These are phyloP conservation scores for Spea multiplicata DNA, from an alignment of 2,113 vertebrate genomes.

Conservation along the genomic window DNA sequence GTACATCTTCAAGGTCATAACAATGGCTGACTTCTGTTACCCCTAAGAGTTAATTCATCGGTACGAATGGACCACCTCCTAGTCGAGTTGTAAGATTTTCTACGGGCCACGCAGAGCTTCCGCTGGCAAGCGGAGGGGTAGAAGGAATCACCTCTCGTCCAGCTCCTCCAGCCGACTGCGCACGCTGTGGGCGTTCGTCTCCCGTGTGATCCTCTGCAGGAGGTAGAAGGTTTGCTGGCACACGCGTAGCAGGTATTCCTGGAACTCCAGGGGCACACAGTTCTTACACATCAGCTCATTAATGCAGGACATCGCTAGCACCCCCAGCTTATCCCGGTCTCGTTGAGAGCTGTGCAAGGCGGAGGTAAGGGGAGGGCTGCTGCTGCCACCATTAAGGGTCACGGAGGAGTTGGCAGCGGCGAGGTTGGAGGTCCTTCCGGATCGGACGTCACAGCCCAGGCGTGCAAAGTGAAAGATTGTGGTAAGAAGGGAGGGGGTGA, in stretches of 20 bases:
- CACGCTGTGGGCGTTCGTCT: constrained; percentile 88
- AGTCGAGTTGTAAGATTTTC: no score
- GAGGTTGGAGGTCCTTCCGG: constrained; percentile 71
- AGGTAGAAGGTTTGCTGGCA: constrained; percentile 99
- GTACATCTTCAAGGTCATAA: no score
- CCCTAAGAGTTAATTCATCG: no score
- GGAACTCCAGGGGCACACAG: constrained; percentile 97
- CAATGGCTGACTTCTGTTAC: no score
- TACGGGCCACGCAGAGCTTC: no score
- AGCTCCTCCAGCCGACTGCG: constrained; percentile 92
- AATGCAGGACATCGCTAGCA: constrained; percentile 95
- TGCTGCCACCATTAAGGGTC: constrained; percentile 72
- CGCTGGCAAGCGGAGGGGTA: background rate
- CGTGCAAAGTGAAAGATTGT: constrained; percentile 97
- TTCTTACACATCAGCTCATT: constrained; percentile 99
- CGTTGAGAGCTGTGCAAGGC: constrained; percentile 56
- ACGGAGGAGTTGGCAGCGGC: background rate
- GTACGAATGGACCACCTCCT: no score
- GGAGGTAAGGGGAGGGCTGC: constrained; percentile 53
- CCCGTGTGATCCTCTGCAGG: constrained; percentile 92
- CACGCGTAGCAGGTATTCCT: constrained; percentile 95
- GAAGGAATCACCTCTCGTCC: constrained; percentile 81
- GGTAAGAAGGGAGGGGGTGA: constrained; percentile 92
- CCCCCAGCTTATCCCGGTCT: constrained; percentile 83
- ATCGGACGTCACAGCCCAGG: constrained; percentile 86